Evolutionary conservation across 1,140 invertebrate genomes (phyloP), one percentile per base, ranked within the genome.

Genomic region (Cydia strobilella): DNA sequence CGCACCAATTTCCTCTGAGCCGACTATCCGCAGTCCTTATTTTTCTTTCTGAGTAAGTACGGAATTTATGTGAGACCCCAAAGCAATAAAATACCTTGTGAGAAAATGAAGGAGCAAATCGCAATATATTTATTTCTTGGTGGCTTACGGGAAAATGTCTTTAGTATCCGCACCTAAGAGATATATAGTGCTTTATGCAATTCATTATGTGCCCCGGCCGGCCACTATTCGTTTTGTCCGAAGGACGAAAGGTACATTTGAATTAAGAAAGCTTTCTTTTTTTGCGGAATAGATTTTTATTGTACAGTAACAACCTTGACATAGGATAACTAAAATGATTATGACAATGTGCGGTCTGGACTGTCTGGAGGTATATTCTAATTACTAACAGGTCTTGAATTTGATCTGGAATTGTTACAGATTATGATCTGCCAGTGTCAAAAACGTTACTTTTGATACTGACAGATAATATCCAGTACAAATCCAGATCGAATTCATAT

Each of bases 41-140:
- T 90, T 90, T 90, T 90, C 88, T 88, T 85, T 83, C 84, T 87
- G 90, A 91, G 84, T 90, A 88, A 90, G 88, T 87, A 86, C 82
- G 82, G 84, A 92, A 92, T 91, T 92, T 91, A 92, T 90, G 89
- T 84, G 86, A 84, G 86, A 84, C 85, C 87, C 87, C 88, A 87
- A 88, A 86, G 89, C 88, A 92, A 91, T 92, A 92, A 92, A 92
- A 92, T 90, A 92, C 90, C 90, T 92, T 88, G 86, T 80, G 88
- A 88, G 90, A 92, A 91, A 91, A 90, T 91, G 89, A 91, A 90
- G 86, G 89, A 87, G 89, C 85, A 90, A 92, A 90, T 91, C 86
- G 89, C 88, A 88, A 91, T 90, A 89, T 90, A 90, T 92, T 92
- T 90, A 88, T 90, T 90, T 86, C 84, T 87, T 81, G 83, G 87